These are phyloP conservation scores for Acanthurus leucopareius DNA, from an alignment of 2,797 vertebrate genomes.

Conservation along the genomic window DNA sequence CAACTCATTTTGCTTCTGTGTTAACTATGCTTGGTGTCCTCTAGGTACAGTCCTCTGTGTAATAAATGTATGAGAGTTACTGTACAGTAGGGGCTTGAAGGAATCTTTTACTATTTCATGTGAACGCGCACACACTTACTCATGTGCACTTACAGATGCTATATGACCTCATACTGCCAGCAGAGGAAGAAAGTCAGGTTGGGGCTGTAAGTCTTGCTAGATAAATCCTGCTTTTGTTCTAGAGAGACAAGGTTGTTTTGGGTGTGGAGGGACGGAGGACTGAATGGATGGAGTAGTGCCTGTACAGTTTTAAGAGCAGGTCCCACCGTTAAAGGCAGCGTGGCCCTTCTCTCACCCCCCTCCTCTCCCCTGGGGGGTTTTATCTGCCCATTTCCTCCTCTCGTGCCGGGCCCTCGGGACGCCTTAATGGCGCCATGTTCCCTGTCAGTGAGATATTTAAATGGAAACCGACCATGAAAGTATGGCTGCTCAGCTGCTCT, in stretches of 20 bases:
- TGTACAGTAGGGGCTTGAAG: slow-evolving; percentile 46
- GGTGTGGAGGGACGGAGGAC: slow-evolving; percentile 68
- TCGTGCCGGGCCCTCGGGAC: slow-evolving; percentile 76
- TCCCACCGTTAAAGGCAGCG: slow-evolving; percentile 69
- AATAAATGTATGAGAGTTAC: slow-evolving; percentile 61
- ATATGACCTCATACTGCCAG: slow-evolving; percentile 72
- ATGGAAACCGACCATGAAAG: slow-evolving; percentile 88
- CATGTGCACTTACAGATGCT: slow-evolving; percentile 67
- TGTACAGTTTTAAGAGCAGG: slow-evolving; percentile 78
- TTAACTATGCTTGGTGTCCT: slow-evolving; percentile 9
- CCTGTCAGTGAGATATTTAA: slow-evolving; percentile 87
- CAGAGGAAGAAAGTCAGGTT: slow-evolving; percentile 69
- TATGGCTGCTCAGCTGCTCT: slow-evolving; percentile 84
- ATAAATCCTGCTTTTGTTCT: slow-evolving; percentile 84
- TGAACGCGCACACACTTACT: slow-evolving; percentile 53
- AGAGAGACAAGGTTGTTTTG: slow-evolving; percentile 85
- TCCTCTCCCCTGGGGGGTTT: slow-evolving; percentile 78
- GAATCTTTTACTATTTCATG: slow-evolving; percentile 66
- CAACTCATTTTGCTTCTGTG: slow-evolving; percentile 18
- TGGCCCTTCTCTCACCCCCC: slow-evolving; percentile 79
- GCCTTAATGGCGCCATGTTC: slow-evolving; percentile 87
- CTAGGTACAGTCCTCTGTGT: slow-evolving; percentile 22
- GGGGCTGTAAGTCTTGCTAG: slow-evolving; percentile 81
- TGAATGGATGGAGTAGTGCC: slow-evolving; percentile 69
- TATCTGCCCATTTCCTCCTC: slow-evolving; percentile 85